phyloP scores from a whole-genome alignment of 2,888 invertebrate genomes.

The Clusia tigrina region DNA sequence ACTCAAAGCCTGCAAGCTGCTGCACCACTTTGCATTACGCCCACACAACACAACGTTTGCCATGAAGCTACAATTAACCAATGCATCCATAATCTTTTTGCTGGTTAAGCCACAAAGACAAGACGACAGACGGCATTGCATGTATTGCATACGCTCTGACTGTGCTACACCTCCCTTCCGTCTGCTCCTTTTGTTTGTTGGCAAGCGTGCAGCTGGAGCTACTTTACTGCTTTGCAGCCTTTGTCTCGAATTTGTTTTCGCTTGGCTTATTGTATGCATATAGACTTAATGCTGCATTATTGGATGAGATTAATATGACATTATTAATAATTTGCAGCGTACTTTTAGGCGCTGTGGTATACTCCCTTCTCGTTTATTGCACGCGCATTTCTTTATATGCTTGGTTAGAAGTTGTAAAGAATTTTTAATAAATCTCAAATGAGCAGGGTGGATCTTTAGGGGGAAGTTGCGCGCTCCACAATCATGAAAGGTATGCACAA shows the following conservation, averaged over 20 bases:
- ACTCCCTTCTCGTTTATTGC: constrained; percentile 33
- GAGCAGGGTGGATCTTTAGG: constrained; percentile 45
- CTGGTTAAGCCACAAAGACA: constrained; percentile 11
- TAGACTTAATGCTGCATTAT: constrained; percentile 58
- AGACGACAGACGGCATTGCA: constrained; percentile 24
- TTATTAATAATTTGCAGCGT: constrained; percentile 61
- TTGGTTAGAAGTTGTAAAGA: constrained; percentile 48
- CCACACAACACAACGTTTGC: too few species aligned
- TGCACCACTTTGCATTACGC: too few species aligned
- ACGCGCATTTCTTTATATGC: constrained; percentile 21
- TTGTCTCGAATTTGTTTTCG: constrained; percentile 33
- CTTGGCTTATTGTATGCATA: constrained; percentile 39
- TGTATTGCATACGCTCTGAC: constrained; percentile 26
- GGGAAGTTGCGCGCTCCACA: constrained; percentile 9
- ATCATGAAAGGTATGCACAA: constrained; percentile 34
- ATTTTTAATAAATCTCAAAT: constrained; percentile 64
- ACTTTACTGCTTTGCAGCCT: constrained; percentile 5
- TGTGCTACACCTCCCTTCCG: constrained; percentile 31
- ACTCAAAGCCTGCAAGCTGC: too few species aligned
- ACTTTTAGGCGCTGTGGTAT: constrained; percentile 49
- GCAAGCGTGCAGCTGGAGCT: constrained; percentile 10
- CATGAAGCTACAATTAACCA: background rate
- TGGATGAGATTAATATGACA: constrained; percentile 57
- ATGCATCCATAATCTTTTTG: background rate
- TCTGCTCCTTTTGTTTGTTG: constrained; percentile 6